A percentile compares a stretch with the other conserved stretches of the same genome.
Evolutionary conservation across 2,797 vertebrate species (phyloP).

Genomic region (Anguilla marmorata): DNA sequence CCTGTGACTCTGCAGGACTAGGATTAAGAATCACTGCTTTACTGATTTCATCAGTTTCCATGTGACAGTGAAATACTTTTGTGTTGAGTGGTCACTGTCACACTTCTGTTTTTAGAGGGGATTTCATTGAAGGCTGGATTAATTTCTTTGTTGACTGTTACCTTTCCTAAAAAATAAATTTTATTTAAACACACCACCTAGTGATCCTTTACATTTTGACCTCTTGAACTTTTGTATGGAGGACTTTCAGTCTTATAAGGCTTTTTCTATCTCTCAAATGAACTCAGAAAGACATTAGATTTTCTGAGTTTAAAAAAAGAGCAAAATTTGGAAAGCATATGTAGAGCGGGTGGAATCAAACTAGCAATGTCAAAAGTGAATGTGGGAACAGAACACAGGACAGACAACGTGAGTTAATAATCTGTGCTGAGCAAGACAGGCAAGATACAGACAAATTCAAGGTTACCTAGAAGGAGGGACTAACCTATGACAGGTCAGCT

Average conservation of each 20-base stretch:
- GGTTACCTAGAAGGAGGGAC: not conserved
- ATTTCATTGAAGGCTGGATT: not conserved
- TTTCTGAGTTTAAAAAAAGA: too few relatives aligned
- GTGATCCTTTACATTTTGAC: not conserved
- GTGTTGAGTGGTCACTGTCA: not conserved
- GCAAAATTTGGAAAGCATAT: too few relatives aligned
- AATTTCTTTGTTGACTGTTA: not conserved
- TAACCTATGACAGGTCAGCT: not conserved
- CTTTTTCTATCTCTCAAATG: too few relatives aligned
- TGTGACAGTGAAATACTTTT: not conserved
- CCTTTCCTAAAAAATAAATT: not conserved
- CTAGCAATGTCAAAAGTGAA: too few relatives aligned
- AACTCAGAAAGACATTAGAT: too few relatives aligned
- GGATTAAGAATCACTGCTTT: too few relatives aligned
- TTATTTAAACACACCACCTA: not conserved
- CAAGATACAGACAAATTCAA: not conserved
- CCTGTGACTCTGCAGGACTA: too few relatives aligned
- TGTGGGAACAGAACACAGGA: not conserved
- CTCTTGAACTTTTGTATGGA: too few relatives aligned
- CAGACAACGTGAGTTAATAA: not conserved
- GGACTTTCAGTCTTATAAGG: too few relatives aligned
- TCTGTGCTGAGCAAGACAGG: not conserved
- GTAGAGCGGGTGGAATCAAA: too few relatives aligned
- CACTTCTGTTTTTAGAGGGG: not conserved
- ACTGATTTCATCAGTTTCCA: not conserved